Conservation (phyloP, 2,888 invertebrate species). For the Archips xylosteana region DNA sequence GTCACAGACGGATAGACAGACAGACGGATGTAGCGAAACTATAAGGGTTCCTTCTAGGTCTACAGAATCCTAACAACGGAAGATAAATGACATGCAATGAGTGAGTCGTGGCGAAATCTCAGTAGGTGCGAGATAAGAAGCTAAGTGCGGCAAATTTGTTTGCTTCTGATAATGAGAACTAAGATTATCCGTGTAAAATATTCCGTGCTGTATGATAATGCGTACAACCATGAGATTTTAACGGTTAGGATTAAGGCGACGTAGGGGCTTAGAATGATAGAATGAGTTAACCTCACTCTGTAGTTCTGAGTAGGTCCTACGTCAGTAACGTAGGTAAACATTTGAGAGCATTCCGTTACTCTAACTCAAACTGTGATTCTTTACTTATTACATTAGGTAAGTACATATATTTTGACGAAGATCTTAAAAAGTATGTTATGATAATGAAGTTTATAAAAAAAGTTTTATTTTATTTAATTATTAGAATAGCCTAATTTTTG, state of each 20-base stretch:
- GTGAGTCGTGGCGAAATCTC: slow-evolving; percentile 34
- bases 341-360: too few species aligned
- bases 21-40: too few species aligned
- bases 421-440: too few species aligned
- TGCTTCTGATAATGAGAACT: slow-evolving; percentile 75
- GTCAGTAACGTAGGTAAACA: too few species aligned
- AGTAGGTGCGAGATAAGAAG: slow-evolving; percentile 38
- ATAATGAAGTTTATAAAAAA: too few species aligned
- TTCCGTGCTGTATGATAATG: slow-evolving; percentile 58
- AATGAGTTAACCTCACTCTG: not conserved
- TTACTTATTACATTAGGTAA: too few species aligned
- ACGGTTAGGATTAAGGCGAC: slow-evolving; percentile 43
- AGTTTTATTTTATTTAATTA: too few species aligned
- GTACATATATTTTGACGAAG: too few species aligned
- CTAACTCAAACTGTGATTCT: too few species aligned
- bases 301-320: too few species aligned
- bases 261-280: not conserved
- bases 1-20: too few species aligned
- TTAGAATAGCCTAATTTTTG: too few species aligned
- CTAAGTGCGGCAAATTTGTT: slow-evolving; percentile 68
- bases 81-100: not conserved
- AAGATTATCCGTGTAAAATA: slow-evolving; percentile 77
- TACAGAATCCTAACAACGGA: not conserved
- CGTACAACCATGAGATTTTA: slow-evolving; percentile 41
- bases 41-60: not conserved